Percentiles rank a stretch among this genome's conserved stretches.
phyloP scores from a whole-genome alignment of 2,797 vertebrate species.

The Acanthurus leucopareius region DNA sequence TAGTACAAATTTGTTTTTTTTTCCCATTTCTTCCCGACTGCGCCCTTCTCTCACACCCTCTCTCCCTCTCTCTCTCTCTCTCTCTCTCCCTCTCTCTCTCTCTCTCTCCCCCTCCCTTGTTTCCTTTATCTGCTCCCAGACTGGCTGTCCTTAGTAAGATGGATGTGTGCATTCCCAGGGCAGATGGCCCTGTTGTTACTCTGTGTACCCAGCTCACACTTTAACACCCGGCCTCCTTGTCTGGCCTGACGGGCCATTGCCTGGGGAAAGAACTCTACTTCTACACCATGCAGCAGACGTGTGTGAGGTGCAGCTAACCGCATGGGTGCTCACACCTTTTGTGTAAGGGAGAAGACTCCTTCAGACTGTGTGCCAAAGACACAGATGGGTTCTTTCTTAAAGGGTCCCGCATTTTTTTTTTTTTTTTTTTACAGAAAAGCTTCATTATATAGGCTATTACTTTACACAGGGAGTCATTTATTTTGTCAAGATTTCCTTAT shows the following conservation, averaged over 20 bases:
- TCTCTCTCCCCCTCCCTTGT: slow-evolving; percentile 5
- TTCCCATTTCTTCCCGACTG: background rate
- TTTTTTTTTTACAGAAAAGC: slow-evolving; percentile 6
- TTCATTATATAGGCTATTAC: slow-evolving; percentile 15
- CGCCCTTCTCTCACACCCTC: slow-evolving; percentile 21
- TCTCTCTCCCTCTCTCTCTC: background rate
- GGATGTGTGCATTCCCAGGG: slow-evolving; percentile 83
- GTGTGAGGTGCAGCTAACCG: slow-evolving; percentile 64
- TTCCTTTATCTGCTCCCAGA: slow-evolving; percentile 64
- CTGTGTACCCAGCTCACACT: slow-evolving; percentile 78
- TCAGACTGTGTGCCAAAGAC: slow-evolving; percentile 55
- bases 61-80: background rate
- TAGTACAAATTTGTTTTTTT: slow-evolving; percentile 25
- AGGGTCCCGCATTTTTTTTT: slow-evolving; percentile 39
- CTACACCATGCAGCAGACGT: slow-evolving; percentile 65
- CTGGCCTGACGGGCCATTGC: slow-evolving; percentile 80
- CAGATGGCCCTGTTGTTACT: slow-evolving; percentile 84
- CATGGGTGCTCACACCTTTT: slow-evolving; percentile 73
- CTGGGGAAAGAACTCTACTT: slow-evolving; percentile 67
- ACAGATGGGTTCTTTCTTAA: slow-evolving; percentile 57
- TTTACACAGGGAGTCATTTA: slow-evolving; percentile 16
- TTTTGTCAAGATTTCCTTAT: slow-evolving; percentile 6
- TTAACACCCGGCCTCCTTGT: slow-evolving; percentile 79
- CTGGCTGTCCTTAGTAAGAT: slow-evolving; percentile 81
- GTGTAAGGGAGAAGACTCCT: slow-evolving; percentile 45